A percentile compares a stretch with the other conserved stretches of the same genome.
Evolutionary conservation across 2,113 vertebrate species (phyloP).

Genomic region (Ochotona curzoniae): DNA sequence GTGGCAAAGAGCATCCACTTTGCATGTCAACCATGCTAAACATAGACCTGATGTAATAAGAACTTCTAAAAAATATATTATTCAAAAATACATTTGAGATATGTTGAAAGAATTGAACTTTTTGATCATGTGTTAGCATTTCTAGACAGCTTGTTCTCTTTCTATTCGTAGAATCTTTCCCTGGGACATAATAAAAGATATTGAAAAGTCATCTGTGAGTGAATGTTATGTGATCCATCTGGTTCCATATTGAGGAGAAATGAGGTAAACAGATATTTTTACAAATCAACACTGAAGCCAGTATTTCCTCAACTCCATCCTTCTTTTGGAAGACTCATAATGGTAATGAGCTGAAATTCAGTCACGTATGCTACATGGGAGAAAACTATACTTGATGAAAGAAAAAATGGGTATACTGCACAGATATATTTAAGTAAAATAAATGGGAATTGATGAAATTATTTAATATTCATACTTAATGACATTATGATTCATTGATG

Average conservation of each 20-base stretch:
- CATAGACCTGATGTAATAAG: not conserved
- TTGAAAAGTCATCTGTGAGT: not conserved
- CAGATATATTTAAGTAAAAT: not conserved
- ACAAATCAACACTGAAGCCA: not conserved
- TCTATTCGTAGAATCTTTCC: not conserved
- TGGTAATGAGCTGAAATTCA: not conserved
- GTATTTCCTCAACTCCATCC: not conserved
- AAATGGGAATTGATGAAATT: not conserved
- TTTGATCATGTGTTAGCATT: not conserved
- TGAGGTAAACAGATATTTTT: not conserved
- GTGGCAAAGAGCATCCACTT: conserved; percentile 35
- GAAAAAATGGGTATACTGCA: not conserved
- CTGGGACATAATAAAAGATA: not conserved
- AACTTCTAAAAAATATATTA: not conserved
- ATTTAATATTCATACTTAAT: conserved; percentile 17
- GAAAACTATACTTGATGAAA: not conserved
- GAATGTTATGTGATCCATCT: not conserved
- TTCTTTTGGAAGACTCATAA: not conserved
- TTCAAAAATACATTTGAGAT: conserved; percentile 10
- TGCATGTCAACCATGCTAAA: conserved; percentile 23
- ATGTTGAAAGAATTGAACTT: not conserved
- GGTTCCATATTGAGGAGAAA: not conserved
- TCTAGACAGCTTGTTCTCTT: not conserved
- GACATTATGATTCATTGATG: not conserved
- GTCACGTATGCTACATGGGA: not conserved